These are phyloP conservation scores for Isaurus tuberculatus DNA, from an alignment of 92 coral and sea anemone species.

Conservation along the genomic window DNA sequence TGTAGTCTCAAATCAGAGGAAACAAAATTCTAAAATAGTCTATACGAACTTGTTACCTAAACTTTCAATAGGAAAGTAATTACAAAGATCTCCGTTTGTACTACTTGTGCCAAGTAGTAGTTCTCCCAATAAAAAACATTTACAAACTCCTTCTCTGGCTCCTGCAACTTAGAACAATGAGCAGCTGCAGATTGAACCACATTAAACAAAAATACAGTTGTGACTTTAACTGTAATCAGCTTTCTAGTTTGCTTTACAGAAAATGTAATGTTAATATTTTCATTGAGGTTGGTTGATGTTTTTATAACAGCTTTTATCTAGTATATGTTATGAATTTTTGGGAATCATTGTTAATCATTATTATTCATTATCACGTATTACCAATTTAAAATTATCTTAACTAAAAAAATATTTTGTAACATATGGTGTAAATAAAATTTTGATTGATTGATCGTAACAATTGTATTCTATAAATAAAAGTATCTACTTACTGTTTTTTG, in stretches of 20 bases:
- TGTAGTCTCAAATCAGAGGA: conserved; percentile 1
- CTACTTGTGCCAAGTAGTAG: neutral
- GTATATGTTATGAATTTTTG: neutral
- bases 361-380: too few relatives aligned
- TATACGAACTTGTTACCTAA: neutral
- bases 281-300: neutral
- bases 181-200: neutral
- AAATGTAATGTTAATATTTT: too few relatives aligned
- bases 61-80: neutral
- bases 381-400: too few relatives aligned
- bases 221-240: neutral
- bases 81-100: neutral
- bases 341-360: too few relatives aligned
- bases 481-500: too few relatives aligned
- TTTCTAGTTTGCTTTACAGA: neutral
- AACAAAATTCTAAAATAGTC: neutral
- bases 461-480: too few relatives aligned
- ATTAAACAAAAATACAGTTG: neutral
- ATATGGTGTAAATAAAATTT: too few relatives aligned
- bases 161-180: neutral
- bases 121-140: neutral
- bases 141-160: neutral
- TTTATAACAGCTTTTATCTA: neutral
- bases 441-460: too few relatives aligned
- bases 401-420: too few relatives aligned